Percentiles rank a stretch among this genome's conserved stretches.
These are phyloP conservation scores for Erethizon dorsatum DNA, from an alignment of 2,797 vertebrate genomes.

Conservation along the genomic window DNA sequence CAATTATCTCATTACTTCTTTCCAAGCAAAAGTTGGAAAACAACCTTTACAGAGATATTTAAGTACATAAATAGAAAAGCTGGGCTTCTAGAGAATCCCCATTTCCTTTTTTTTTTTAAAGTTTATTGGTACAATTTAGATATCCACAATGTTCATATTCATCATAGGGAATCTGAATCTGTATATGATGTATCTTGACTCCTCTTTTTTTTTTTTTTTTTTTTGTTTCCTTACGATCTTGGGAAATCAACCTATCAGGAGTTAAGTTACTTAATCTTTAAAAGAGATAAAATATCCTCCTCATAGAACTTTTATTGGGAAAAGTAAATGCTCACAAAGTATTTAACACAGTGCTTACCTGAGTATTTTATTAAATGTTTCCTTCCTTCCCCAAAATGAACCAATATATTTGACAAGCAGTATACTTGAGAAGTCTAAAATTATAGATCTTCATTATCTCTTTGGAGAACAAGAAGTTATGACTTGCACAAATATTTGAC, in stretches of 20 bases:
- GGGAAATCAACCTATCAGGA: constrained; percentile 46
- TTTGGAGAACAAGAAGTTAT: constrained; percentile 32
- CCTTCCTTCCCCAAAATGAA: neutral
- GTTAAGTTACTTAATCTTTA: constrained; percentile 37
- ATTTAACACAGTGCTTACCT: neutral
- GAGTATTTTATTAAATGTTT: neutral
- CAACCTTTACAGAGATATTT: neutral
- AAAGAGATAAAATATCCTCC: constrained; percentile 49
- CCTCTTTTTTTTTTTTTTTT: too few relatives aligned
- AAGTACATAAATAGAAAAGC: neutral
- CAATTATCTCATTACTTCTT: neutral
- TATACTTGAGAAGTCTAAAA: neutral
- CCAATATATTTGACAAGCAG: neutral
- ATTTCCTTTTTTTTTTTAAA: constrained; percentile 21
- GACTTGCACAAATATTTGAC: neutral
- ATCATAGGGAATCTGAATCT: too few relatives aligned
- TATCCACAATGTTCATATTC: too few relatives aligned
- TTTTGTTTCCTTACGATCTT: constrained; percentile 42
- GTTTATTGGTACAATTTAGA: too few relatives aligned
- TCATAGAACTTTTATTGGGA: neutral
- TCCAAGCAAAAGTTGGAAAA: neutral
- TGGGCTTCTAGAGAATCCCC: constrained; percentile 12
- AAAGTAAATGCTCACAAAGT: constrained; percentile 49
- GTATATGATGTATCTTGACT: too few relatives aligned
- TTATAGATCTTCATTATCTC: neutral